A percentile compares a stretch with the other conserved stretches of the same genome.
These are phyloP conservation scores for Caerostris darwini DNA, from an alignment of 1,140 invertebrate species.

Conservation along the genomic window DNA sequence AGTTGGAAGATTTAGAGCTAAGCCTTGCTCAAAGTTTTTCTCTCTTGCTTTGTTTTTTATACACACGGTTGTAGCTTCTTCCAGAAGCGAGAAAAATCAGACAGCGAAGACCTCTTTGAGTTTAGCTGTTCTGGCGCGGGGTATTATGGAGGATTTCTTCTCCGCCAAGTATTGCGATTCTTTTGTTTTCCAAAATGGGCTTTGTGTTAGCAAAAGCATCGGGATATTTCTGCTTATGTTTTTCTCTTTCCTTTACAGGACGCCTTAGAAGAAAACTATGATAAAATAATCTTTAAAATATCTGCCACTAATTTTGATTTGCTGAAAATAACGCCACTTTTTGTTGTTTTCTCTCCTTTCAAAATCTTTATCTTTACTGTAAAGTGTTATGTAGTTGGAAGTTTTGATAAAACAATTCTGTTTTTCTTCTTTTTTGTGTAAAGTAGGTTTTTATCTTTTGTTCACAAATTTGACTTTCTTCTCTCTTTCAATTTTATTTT, in stretches of 20 bases:
- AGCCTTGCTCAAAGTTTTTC: neutral
- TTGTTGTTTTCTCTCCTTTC: neutral
- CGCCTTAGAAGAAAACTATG: neutral
- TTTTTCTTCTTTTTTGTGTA: neutral
- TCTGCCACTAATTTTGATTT: constrained; percentile 24
- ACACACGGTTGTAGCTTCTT: neutral
- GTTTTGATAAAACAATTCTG: neutral
- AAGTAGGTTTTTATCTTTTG: no score
- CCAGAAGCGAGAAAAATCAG: constrained; percentile 31
- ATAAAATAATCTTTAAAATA: constrained; percentile 17
- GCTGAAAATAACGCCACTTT: neutral
- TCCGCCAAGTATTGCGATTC: neutral
- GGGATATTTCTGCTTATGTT: neutral
- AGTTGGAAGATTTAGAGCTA: constrained; percentile 36
- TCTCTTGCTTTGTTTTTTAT: neutral
- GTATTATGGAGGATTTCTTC: constrained; percentile 32
- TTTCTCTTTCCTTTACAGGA: neutral
- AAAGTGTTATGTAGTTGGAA: neutral
- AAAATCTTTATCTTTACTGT: neutral
- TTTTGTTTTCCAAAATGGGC: constrained; percentile 27
- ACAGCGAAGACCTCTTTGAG: constrained; percentile 26
- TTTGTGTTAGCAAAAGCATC: constrained; percentile 15
- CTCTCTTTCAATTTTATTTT: no score
- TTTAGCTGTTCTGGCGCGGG: constrained; percentile 31
- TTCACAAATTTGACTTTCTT: no score